These are phyloP conservation scores for Nomada ruficornis DNA, from an alignment of 2,888 invertebrate genomes.

Conservation along the genomic window DNA sequence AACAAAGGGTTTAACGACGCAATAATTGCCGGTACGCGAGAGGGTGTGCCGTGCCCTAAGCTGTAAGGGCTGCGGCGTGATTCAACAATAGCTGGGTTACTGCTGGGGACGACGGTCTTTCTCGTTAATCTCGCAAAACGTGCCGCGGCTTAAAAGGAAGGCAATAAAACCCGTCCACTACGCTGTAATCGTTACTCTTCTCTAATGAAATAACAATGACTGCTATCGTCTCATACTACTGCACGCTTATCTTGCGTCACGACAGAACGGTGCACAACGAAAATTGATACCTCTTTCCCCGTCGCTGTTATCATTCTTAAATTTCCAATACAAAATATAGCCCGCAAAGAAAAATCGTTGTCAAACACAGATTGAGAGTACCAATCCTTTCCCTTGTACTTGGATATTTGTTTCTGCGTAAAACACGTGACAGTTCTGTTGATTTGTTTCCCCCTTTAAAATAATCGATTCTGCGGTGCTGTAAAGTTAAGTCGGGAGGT, in stretches of 20 bases:
- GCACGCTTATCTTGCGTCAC: neutral
- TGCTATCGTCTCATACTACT: constrained; percentile 55
- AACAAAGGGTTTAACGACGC: constrained; percentile 61
- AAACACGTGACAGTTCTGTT: no score
- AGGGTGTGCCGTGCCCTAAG: constrained; percentile 37
- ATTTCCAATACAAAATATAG: no score
- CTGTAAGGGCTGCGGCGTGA: constrained; percentile 52
- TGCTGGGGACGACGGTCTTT: constrained; percentile 37
- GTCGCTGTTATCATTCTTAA: neutral
- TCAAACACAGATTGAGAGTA: no score
- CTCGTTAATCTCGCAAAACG: constrained; percentile 64
- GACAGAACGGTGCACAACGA: neutral
- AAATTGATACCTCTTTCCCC: constrained; percentile 33
- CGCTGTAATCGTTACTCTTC: constrained; percentile 36
- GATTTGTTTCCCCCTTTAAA: no score
- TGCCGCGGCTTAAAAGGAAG: constrained; percentile 60
- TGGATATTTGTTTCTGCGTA: no score
- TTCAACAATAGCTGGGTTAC: constrained; percentile 60
- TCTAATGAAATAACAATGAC: constrained; percentile 65
- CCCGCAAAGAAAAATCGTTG: no score
- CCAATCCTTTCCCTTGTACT: no score
- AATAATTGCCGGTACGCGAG: constrained; percentile 61
- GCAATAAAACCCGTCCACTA: constrained; percentile 45
- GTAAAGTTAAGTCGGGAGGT: neutral
- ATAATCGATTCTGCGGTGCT: no score